Percentiles rank a stretch among this genome's conserved stretches.
Evolutionary conservation across 1,140 invertebrate genomes (phyloP).

Genomic region (Drosophila neocordata): DNA sequence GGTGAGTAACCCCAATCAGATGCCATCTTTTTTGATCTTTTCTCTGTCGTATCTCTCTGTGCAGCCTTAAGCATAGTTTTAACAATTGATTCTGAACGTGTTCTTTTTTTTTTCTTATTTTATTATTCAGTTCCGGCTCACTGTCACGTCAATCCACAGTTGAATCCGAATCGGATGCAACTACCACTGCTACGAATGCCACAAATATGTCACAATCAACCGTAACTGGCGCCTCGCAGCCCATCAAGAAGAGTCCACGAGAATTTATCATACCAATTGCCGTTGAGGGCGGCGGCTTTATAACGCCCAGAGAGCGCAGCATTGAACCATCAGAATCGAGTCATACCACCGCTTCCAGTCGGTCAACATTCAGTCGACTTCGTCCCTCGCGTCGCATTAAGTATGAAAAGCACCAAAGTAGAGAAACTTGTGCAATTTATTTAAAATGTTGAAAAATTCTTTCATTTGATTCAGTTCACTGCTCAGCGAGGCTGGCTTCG

Average conservation of each 20-base stretch:
- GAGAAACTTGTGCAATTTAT: neutral
- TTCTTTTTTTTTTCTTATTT: neutral
- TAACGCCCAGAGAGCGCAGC: conserved; percentile 90
- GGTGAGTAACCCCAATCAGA: conserved; percentile 39
- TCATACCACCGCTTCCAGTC: conserved; percentile 83
- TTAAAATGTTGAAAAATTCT: conserved; percentile 19
- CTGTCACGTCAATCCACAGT: conserved; percentile 88
- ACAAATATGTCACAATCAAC: conserved; percentile 74
- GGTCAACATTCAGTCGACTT: conserved; percentile 73
- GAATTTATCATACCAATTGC: conserved; percentile 96
- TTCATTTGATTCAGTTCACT: conserved; percentile 84
- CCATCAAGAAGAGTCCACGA: conserved; percentile 92
- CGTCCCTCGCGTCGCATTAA: conserved; percentile 74
- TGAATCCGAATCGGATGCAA: conserved; percentile 87
- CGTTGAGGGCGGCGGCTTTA: conserved; percentile 93
- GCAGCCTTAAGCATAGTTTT: neutral
- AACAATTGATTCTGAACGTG: neutral
- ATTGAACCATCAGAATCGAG: conserved; percentile 88
- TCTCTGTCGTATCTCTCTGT: neutral
- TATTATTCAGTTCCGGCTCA: conserved; percentile 70
- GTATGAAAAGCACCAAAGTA: conserved; percentile 34
- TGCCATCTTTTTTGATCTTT: too few relatives aligned
- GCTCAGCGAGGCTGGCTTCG: conserved; percentile 88
- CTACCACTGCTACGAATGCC: conserved; percentile 81
- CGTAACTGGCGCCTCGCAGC: conserved; percentile 84